Conservation (phyloP, 2,113 vertebrate species). For the Mesitornis unicolor region DNA sequence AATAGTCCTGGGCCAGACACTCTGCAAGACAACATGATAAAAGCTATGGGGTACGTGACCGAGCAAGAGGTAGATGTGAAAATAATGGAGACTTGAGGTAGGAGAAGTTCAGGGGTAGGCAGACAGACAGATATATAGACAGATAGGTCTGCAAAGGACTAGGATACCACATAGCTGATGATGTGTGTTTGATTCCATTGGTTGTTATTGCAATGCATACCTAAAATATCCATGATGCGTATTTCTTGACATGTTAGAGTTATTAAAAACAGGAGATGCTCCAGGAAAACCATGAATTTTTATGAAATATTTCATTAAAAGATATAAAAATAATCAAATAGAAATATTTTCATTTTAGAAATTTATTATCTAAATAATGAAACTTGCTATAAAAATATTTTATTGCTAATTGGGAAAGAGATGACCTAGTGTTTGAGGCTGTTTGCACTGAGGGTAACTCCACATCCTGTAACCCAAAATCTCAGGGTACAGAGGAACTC, state of each 20-base stretch:
- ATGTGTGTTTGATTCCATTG: not conserved
- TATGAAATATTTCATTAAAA: not conserved
- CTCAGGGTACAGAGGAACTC: not conserved
- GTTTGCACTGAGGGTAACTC: not conserved
- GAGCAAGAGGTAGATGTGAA: not conserved
- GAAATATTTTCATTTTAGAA: not conserved
- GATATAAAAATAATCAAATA: not conserved
- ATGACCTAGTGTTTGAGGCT: not conserved
- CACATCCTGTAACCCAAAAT: not conserved
- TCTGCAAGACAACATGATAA: not conserved
- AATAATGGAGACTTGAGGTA: not conserved
- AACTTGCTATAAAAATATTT: not conserved
- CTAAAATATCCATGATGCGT: fast-evolving
- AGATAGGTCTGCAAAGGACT: not conserved
- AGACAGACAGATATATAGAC: too few relatives aligned
- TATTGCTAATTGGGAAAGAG: not conserved
- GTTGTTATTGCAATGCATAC: not conserved
- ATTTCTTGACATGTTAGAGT: not conserved
- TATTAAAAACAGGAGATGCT: not conserved
- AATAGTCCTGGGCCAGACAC: not conserved
- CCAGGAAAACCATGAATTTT: not conserved
- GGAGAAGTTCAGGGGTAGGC: not conserved
- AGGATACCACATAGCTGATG: not conserved
- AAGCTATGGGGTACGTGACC: not conserved
- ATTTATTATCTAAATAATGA: not conserved